Base-by-base conservation (phyloP, 2,888 invertebrate genomes). In the Aspidiotus destructor region DNA sequence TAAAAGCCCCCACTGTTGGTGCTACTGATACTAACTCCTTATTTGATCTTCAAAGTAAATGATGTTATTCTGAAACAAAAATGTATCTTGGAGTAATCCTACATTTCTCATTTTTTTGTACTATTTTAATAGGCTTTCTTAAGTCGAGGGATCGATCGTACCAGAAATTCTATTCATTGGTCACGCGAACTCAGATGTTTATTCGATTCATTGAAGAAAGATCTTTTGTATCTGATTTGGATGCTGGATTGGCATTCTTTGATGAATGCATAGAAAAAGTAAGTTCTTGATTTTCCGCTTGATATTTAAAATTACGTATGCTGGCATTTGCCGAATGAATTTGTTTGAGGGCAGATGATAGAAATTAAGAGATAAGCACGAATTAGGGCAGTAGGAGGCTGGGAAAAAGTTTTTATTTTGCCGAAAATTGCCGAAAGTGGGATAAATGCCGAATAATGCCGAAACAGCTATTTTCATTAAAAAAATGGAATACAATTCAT, bases 171-270 rank as follows among this genome's bases (percentile, higher is more conserved):
- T 97, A 89, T 80, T 85, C 85, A 44, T 81, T 91, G 73, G 80
- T 96, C 76, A 89, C 93, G 84, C 87, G 87, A 74, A 98, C 97
- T 1, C 97, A 98, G 80, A 93, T 94, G 89, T 98, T 97, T 80
- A 94, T 92, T 73, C 86, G 96, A 64, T 99, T 99, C 79, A 97
- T 99, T 72, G 98, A 99, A 78, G 99, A 99, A 78, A 84, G 98
- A 17, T 96, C 96, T 73, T 98, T 99, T 79, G 94, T 97, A 0
- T 94, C 95, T n/a, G 97, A 97, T 76, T 92, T 91, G 74, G 97
- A 98, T 79, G 92, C 93, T 71, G 92, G 94, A 60, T 80, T 99
- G 69, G 92, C 91, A 13, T 94, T 94, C 79, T 99, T 99, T 76
- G 99, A 99, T 78, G 97, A 99, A 76, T 98, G 97, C 77, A 88